Base-by-base conservation (phyloP, 2,797 vertebrate species). In the Tamandua tetradactyla region DNA sequence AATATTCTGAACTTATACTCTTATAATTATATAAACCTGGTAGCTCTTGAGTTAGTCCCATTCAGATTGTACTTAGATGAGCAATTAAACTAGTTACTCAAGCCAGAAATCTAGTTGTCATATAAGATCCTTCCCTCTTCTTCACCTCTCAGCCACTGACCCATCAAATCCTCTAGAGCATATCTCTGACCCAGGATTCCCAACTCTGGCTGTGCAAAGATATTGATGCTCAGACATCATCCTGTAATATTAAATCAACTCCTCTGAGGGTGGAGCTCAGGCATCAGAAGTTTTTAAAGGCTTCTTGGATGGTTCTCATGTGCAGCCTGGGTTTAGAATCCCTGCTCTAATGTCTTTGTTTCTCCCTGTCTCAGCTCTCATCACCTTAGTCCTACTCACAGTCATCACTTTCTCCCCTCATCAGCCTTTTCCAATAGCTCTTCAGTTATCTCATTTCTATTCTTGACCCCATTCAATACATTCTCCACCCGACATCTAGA, bases 1-100 rank as follows among this genome's bases (percentile, higher is more conserved):
- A 59, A 62, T 85, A 55, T 85, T 72, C 52, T 93, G 47, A 66
- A 95, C 55, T 57, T 80, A 52, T 22, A 81, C 44, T 68, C 30
- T 81, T 35, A 47, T 40, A 84, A 42, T 40, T 17, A 30, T 57
- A 20, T 23, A 47, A 59, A 12, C n/a, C 30, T 59, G 62, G 22
- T 89, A 37, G 4, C 12, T 91, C 32, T 11, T 85, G 57, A 87
- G n/a, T 69, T 15, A 49, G 20, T 72, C 25, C 30, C 35, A 0
- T 83, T 69, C 71, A 47, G 27, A 79, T 3, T 88, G 59, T 18
- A 14, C 47, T 75, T 69, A 42, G 42, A n/a, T 85, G 40, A 91
- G 15, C 14, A 32, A 14, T 74, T 25, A 40, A 79, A 20, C 18
- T 12, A n/a, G 32, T 15, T 82, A 14, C 27, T n/a, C 14, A 8